Evolutionary conservation across 2,888 invertebrate species (phyloP), one percentile per base, ranked within the genome.

Genomic region (Drosophila picticornis): DNA sequence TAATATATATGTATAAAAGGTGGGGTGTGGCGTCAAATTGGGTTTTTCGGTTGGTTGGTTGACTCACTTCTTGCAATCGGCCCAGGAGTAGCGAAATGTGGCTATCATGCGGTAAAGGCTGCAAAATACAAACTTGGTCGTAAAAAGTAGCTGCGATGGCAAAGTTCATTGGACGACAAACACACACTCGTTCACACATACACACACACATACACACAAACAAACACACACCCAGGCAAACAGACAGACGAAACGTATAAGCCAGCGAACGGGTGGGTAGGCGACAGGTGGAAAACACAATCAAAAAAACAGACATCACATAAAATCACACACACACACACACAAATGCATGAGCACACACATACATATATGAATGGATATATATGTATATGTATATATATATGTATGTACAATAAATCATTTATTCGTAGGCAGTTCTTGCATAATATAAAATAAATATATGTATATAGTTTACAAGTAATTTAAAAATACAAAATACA

Each of bases 401-500:
- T 59, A 58, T 74, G 75, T 86, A 86, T 87, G 88, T 90, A 88
- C 90, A 88, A 84, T 90, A 90, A 90, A 86, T 90, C 89, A 77
- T 88, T 90, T 88, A 88, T 88, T 88, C 89, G 90, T 90, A 88
- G 87, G 87, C 87, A 88, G 87, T 90, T 88, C 87, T 88, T 90
- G 89, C 90, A 89, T 84, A 88, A 86, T 90, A 88, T 90, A 87
- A 90, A 88, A 86, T 87, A 87, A 87, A 87, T 90, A 90, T 76
- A 75, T 86, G 89, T 90, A 88, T 90, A 87, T 77, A 90, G 86
- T 87, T 87, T 90, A 90, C 89, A 87, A 88, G 87, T 88, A 89
- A 90, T 88, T 86, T 84, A 84, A 88, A 89, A 83, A 88, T 86
- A 88, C 86, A 87, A 90, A 88, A 90, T 87, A 85, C 89, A 89